Evolutionary conservation across 1,140 invertebrate genomes (phyloP).

Genomic region (Papilio aristodemus): DNA sequence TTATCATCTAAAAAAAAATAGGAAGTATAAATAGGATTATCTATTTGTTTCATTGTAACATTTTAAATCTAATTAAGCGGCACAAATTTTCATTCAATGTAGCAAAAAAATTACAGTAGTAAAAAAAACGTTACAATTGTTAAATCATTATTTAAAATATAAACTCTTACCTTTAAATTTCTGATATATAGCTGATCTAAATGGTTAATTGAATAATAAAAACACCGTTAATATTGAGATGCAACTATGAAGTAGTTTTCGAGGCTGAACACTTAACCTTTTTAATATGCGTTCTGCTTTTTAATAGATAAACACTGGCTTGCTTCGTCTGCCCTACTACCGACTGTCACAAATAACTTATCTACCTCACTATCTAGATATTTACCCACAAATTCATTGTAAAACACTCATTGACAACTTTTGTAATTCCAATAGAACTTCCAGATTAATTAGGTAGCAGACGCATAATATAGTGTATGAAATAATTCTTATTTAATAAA

Average conservation of each 20-base stretch:
- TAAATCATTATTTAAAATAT: background rate
- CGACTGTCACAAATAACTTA: background rate
- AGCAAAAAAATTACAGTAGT: background rate
- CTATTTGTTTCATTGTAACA: background rate
- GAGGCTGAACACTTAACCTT: conserved; percentile 56
- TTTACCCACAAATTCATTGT: background rate
- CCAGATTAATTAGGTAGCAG: background rate
- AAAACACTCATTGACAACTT: background rate
- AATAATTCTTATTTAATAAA: background rate
- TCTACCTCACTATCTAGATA: no score
- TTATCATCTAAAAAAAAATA: conserved; percentile 6
- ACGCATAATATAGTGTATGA: background rate
- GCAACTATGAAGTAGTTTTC: conserved; percentile 39
- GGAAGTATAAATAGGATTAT: conserved; percentile 20
- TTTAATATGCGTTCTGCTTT: conserved; percentile 39
- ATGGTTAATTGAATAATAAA: background rate
- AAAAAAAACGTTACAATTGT: background rate
- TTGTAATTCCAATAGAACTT: no score
- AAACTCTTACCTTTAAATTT: conserved; percentile 15
- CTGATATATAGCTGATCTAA: background rate
- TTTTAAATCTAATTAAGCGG: conserved; percentile 3
- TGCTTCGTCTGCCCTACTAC: background rate
- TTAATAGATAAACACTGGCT: background rate
- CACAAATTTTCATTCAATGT: background rate
- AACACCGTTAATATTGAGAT: conserved; percentile 39